Base-by-base conservation (phyloP, 2,797 vertebrate genomes). In the Nyctalus aviator region DNA sequence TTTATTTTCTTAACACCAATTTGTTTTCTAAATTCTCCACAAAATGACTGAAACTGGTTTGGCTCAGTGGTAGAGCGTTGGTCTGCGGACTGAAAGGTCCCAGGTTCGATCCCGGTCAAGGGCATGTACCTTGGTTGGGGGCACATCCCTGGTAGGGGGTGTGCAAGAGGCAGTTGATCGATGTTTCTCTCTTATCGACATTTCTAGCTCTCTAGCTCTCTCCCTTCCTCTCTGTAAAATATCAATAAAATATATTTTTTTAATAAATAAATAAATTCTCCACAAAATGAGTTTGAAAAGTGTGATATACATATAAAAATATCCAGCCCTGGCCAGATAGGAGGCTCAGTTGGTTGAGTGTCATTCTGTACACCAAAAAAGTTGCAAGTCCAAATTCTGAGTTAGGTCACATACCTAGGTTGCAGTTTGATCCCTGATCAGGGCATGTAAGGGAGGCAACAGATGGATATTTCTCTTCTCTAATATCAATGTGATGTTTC, bases 11-110 rank as follows among this genome's bases (percentile, higher is more conserved):
- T 64, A 89, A 75, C 55, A 89, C 35, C n/a, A 55, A 30, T 79
- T 46, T 75, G 27, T 90, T 95, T 94, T 79, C 59, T 68, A 95
- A 89, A 92, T 92, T 95, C 68, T 84, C 82, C 89, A 75, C 46
- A 73, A 91, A 85, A 59, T 78, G 46, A 5, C 37, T 5, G 5
- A 37, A 37, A 37, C 5, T 37, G 37, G 37, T 37, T 37, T 37
- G 37, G 37, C 37, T 37, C 37, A 37, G 37, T 37, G 5, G 37
- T 37, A 37, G 37, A 37, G 5, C 37, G 37, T 5, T 37, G 37
- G 37, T 37, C 37, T 37, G 37, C 37, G 37, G 37, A 37, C 37
- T 37, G 37, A 37, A 37, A 37, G 37, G 37, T 37, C 37, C 37
- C 37, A 5, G 37, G 37, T 37, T 37, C 37, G 37, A 37, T 37